phyloP scores from a whole-genome alignment of 2,888 invertebrate species.

The Neoaliturus tenellus region DNA sequence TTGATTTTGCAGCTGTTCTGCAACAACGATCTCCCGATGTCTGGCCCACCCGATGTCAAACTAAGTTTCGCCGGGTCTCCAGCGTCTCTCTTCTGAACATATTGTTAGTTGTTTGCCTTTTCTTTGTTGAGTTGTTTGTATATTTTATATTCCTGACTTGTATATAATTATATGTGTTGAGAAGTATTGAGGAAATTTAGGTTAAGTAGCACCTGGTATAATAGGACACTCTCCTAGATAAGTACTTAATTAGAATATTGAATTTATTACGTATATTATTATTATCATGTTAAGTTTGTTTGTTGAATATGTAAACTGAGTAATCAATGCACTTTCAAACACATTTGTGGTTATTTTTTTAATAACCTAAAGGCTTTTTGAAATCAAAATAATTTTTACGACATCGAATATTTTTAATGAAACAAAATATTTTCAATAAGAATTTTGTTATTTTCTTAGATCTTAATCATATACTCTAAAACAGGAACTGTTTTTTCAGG shows the following conservation, averaged over 20 bases:
- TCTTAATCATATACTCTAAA: too few species aligned
- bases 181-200: conserved; percentile 1
- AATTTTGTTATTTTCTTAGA: too few species aligned
- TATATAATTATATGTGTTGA: not conserved
- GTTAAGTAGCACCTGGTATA: conserved; percentile 21
- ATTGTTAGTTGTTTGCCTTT: conserved; percentile 26
- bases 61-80: not conserved
- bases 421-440: too few species aligned
- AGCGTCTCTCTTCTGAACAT: not conserved
- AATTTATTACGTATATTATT: not conserved
- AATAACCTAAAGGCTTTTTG: too few species aligned
- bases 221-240: not conserved
- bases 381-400: too few species aligned
- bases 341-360: too few species aligned
- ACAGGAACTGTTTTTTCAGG: too few species aligned
- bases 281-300: too few species aligned
- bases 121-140: conserved; percentile 24
- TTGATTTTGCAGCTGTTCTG: not conserved
- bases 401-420: too few species aligned
- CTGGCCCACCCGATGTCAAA: not conserved
- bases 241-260: conserved; percentile 12
- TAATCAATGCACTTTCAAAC: too few species aligned
- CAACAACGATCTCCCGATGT: not conserved
- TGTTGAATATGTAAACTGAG: too few species aligned
- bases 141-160: conserved; percentile 20